A percentile compares a stretch with the other conserved stretches of the same genome.
Conservation (phyloP, 30 jellyfish, hydroid and myxozoan species). For the Aurelia coerulea region DNA sequence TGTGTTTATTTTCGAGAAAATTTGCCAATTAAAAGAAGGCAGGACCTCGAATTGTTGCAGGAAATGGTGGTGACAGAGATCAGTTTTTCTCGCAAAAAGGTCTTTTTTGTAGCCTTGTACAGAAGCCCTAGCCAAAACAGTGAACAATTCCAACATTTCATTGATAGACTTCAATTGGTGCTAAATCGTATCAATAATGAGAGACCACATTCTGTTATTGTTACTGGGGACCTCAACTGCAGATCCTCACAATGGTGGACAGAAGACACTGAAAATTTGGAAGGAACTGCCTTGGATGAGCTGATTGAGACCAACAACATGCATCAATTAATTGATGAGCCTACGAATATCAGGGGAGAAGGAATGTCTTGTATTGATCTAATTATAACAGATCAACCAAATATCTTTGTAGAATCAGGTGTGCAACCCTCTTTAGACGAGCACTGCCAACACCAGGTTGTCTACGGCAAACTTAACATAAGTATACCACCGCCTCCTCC, state of each 20-base stretch:
- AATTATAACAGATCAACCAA: slow-evolving; percentile 34
- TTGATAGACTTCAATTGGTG: slow-evolving; percentile 17
- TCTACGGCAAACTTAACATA: slow-evolving; percentile 38
- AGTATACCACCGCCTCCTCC: slow-evolving; percentile 29
- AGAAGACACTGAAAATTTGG: slow-evolving; percentile 32
- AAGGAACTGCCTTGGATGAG: slow-evolving; percentile 50
- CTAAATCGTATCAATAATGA: background rate
- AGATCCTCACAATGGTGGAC: slow-evolving; percentile 49
- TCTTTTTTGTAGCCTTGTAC: slow-evolving; percentile 22
- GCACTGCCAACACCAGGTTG: slow-evolving; percentile 42
- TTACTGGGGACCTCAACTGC: slow-evolving; percentile 13
- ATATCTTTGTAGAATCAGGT: slow-evolving; percentile 29
- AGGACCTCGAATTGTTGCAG: slow-evolving; percentile 24
- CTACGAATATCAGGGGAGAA: slow-evolving; percentile 26
- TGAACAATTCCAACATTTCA: background rate
- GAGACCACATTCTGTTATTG: slow-evolving; percentile 11
- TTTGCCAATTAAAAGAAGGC: slow-evolving; percentile 16
- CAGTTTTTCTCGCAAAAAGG: slow-evolving; percentile 28
- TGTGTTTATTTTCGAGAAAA: slow-evolving; percentile 2
- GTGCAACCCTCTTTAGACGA: slow-evolving; percentile 45
- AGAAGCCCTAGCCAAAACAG: slow-evolving; percentile 53
- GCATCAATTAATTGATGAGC: slow-evolving; percentile 37
- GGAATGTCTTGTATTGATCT: slow-evolving; percentile 37
- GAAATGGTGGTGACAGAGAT: slow-evolving; percentile 38
- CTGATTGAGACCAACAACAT: slow-evolving; percentile 30